Evolutionary conservation across 2,888 invertebrate species (phyloP).

Genomic region (Agrilus cyanescens): DNA sequence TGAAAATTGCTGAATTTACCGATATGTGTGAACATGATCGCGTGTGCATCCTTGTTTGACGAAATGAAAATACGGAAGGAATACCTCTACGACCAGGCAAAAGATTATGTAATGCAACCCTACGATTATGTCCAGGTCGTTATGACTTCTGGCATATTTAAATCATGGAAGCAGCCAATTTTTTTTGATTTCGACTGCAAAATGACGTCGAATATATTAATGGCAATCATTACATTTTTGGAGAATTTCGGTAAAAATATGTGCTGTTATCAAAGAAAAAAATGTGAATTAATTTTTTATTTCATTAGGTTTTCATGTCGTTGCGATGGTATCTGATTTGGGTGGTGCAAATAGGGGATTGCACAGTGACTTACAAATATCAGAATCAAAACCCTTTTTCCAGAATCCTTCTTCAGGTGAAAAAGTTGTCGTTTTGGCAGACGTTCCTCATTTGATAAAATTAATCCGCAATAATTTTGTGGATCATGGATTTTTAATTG

Average conservation of each 20-base stretch:
- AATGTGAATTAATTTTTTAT: no score
- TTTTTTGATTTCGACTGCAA: constrained; percentile 17
- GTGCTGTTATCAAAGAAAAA: no score
- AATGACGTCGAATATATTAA: constrained; percentile 13
- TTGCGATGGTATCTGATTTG: constrained; percentile 7
- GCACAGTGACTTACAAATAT: constrained; percentile 3
- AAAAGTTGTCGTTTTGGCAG: constrained; percentile 6
- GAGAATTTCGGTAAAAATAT: constrained; percentile 8
- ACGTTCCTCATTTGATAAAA: constrained; percentile 9
- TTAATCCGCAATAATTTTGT: constrained; percentile 10
- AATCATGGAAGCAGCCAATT: constrained; percentile 16
- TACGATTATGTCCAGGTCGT: constrained; percentile 13
- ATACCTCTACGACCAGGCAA: constrained; percentile 11
- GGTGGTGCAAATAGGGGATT: constrained; percentile 7
- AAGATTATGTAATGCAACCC: constrained; percentile 15
- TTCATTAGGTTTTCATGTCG: constrained; percentile 4
- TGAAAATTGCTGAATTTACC: constrained; percentile 8
- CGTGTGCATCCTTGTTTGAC: no score
- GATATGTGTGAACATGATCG: no score
- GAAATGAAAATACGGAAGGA: constrained; percentile 11
- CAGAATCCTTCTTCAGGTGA: constrained; percentile 4
- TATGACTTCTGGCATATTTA: constrained; percentile 13
- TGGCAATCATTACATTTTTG: constrained; percentile 12
- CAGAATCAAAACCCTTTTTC: constrained; percentile 4
- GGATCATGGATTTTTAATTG: constrained; percentile 7